phyloP scores from a whole-genome alignment of 2,113 vertebrate genomes.

The Clarias batrachus region DNA sequence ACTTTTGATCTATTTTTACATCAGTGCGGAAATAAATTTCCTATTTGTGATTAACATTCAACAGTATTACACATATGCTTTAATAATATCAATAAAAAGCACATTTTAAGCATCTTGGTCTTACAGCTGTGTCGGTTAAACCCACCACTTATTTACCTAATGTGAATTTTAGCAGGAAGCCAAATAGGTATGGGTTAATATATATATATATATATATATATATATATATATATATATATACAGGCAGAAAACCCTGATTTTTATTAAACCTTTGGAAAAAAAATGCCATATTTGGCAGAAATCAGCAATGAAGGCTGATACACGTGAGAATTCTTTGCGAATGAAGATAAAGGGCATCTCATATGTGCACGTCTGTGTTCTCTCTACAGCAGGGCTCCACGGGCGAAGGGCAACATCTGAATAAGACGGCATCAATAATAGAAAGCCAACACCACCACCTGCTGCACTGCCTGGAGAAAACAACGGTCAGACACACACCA shows the following conservation, averaged over 20 bases:
- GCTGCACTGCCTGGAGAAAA: constrained; percentile 98
- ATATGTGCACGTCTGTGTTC: constrained; percentile 52
- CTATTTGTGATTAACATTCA: not conserved
- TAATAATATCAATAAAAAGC: not conserved
- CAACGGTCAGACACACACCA: constrained; percentile 84
- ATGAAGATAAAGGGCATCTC: constrained; percentile 37
- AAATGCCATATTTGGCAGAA: not conserved
- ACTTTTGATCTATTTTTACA: not conserved
- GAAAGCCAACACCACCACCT: constrained; percentile 99
- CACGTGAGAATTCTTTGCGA: not conserved
- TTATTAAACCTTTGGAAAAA: not conserved
- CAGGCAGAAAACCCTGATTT: not conserved
- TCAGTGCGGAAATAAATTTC: not conserved
- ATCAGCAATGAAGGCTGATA: not conserved
- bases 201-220: too few species aligned
- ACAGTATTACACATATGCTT: not conserved
- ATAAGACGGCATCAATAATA: constrained; percentile 85
- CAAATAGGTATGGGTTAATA: not conserved
- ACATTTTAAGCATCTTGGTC: too few species aligned
- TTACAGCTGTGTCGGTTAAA: too few species aligned
- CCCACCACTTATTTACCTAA: too few species aligned
- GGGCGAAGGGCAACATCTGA: constrained; percentile 83
- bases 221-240: too few species aligned
- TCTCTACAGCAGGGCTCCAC: constrained; percentile 77
- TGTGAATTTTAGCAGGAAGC: too few species aligned